Conservation (phyloP, 2,888 invertebrate species). For the Petrolisthes manimaculis region DNA sequence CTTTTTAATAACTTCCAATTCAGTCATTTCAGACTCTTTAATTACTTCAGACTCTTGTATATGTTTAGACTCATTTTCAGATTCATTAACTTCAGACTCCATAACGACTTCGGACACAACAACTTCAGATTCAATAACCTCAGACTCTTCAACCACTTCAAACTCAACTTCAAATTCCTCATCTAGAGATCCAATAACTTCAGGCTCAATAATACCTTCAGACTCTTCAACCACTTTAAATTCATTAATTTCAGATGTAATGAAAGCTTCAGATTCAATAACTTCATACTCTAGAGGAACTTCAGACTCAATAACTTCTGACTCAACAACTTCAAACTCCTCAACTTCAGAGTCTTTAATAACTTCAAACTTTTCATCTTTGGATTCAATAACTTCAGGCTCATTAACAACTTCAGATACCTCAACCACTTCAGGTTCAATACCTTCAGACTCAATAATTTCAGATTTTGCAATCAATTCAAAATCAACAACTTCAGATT, state of each 20-base stretch:
- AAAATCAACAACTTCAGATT: neutral
- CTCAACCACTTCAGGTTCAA: neutral
- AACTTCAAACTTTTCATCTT: neutral
- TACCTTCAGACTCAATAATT: neutral
- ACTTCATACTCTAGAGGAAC: neutral
- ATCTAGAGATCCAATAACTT: neutral
- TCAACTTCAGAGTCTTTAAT: neutral
- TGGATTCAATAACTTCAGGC: neutral
- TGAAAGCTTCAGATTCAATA: neutral
- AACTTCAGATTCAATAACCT: neutral
- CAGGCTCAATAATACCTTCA: neutral
- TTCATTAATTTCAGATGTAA: neutral
- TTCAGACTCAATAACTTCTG: neutral
- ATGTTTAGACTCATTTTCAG: too few relatives aligned
- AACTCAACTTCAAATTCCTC: neutral
- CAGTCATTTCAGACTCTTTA: neutral
- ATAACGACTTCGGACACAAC: too few relatives aligned
- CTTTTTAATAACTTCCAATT: neutral
- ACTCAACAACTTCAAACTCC: neutral
- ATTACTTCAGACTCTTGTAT: too few relatives aligned
- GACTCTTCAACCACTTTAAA: neutral
- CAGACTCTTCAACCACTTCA: neutral
- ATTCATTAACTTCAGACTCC: too few relatives aligned
- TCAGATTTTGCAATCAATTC: neutral
- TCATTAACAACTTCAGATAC: constrained; percentile 5